These are phyloP conservation scores for Sapajus apella DNA, from an alignment of 2,113 vertebrate species.

Conservation along the genomic window DNA sequence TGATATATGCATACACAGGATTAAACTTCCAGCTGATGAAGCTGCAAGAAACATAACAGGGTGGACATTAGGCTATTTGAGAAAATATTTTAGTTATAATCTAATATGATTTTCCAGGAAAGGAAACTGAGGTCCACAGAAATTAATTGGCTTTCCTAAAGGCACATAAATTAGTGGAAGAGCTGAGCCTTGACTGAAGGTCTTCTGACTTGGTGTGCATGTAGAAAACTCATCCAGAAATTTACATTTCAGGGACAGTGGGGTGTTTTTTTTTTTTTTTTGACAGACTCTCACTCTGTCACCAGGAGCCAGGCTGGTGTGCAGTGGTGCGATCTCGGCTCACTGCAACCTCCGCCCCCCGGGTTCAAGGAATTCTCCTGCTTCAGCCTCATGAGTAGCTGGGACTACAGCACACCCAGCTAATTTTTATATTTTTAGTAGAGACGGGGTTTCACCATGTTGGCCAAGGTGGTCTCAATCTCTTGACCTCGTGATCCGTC, in stretches of 20 bases:
- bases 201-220: not conserved
- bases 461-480: no score
- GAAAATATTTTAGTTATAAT: constrained; percentile 2
- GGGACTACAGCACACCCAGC: no score
- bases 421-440: no score
- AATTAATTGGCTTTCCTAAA: not conserved
- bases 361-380: no score
- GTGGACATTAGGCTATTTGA: not conserved
- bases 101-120: not conserved
- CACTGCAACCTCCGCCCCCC: no score
- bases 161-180: not conserved
- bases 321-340: no score
- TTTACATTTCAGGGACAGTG: not conserved
- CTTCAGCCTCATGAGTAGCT: no score
- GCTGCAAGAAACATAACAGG: not conserved
- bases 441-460: no score
- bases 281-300: no score
- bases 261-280: no score
- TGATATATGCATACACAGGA: not conserved
- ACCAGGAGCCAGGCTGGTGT: no score
- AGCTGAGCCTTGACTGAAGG: not conserved
- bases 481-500: no score
- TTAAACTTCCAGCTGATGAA: not conserved
- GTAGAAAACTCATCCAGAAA: not conserved
- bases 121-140: not conserved